Evolutionary conservation across 2,797 vertebrate genomes (phyloP).

Genomic region (Tachyglossus aculeatus): DNA sequence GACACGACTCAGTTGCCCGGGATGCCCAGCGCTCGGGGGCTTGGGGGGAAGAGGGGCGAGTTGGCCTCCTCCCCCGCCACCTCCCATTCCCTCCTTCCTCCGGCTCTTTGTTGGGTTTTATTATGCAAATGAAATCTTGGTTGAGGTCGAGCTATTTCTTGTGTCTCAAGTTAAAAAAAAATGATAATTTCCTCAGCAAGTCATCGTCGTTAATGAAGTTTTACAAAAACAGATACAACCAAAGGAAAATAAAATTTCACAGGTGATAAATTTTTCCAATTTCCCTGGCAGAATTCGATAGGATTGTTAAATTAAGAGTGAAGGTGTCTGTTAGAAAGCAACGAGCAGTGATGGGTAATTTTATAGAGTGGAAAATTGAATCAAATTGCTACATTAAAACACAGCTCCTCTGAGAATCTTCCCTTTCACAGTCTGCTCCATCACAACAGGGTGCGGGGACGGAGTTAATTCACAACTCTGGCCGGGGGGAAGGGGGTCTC

Average conservation of each 20-base stretch:
- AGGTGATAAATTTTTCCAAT: conserved; percentile 99
- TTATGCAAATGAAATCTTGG: conserved; percentile 70
- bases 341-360: conserved; percentile 89
- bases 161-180: conserved; percentile 66
- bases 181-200: conserved; percentile 87
- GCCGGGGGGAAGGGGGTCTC: conserved; percentile 30
- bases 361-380: conserved; percentile 98
- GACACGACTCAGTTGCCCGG: no score
- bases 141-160: conserved; percentile 55
- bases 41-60: conserved; percentile 2
- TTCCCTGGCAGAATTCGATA: conserved; percentile 91
- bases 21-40: background rate
- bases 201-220: conserved; percentile 91
- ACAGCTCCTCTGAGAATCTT: conserved; percentile 80
- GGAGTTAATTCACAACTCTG: conserved; percentile 49
- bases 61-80: conserved; percentile 3
- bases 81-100: background rate
- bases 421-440: conserved; percentile 63
- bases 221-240: conserved; percentile 88
- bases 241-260: conserved; percentile 94
- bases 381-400: conserved; percentile 95
- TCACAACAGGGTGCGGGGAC: conserved; percentile 70
- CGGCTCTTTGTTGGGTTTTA: conserved; percentile 44
- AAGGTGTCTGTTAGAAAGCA: conserved; percentile 86
- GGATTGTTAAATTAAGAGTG: conserved; percentile 96